Percentiles rank a stretch among this genome's conserved stretches.
These are phyloP conservation scores for Acleris cristana DNA, from an alignment of 2,888 invertebrate genomes.

Conservation along the genomic window DNA sequence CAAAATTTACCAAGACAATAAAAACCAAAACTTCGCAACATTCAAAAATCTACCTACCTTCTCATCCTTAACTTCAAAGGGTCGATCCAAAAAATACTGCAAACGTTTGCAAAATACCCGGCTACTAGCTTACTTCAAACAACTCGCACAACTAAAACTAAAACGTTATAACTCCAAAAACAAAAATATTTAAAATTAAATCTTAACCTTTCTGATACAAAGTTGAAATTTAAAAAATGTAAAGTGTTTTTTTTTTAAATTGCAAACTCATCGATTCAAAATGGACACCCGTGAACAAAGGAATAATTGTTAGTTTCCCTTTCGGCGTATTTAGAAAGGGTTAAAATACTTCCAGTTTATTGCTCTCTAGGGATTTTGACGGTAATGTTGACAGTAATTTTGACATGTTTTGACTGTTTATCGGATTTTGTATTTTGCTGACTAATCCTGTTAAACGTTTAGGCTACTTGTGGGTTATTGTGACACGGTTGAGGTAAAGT, in stretches of 20 bases:
- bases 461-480: conserved; percentile 60
- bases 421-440: conserved; percentile 65
- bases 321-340: conserved; percentile 58
- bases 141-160: not conserved
- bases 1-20: too few species aligned
- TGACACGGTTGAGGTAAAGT: conserved; percentile 5
- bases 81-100: not conserved
- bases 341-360: conserved; percentile 57
- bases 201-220: too few species aligned
- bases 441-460: conserved; percentile 61
- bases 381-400: conserved; percentile 65
- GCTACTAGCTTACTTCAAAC: conserved; percentile 5
- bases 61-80: not conserved
- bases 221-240: too few species aligned
- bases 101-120: conserved; percentile 4
- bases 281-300: conserved; percentile 47
- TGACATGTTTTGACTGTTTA: conserved; percentile 76
- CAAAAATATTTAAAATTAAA: too few species aligned
- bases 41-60: conserved; percentile 2
- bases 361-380: conserved; percentile 62
- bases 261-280: conserved; percentile 46
- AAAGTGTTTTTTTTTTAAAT: too few species aligned
- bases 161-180: too few species aligned
- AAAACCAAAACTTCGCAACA: not conserved
- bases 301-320: conserved; percentile 55